Evolutionary conservation across 2,797 vertebrate species (phyloP).

Genomic region (Megaceryle alcyon): DNA sequence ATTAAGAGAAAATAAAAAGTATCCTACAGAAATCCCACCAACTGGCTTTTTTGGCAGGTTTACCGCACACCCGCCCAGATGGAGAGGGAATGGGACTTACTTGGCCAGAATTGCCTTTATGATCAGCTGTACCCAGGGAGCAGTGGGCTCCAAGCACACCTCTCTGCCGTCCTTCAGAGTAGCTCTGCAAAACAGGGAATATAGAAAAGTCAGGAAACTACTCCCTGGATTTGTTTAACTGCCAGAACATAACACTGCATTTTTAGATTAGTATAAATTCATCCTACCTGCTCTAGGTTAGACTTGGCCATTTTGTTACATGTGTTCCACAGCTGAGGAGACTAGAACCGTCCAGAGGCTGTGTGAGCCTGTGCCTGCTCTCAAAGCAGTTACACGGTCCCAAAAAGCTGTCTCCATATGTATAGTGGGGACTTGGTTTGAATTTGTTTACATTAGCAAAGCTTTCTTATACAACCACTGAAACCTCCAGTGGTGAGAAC

Average conservation of each 20-base stretch:
- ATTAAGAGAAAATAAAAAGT: background rate
- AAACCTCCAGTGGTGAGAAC: background rate
- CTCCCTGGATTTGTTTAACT: background rate
- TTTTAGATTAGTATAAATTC: background rate
- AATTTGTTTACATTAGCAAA: background rate
- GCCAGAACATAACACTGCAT: background rate
- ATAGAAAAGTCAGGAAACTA: background rate
- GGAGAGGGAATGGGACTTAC: constrained; percentile 40
- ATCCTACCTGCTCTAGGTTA: background rate
- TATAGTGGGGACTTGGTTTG: background rate
- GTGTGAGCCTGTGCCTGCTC: background rate
- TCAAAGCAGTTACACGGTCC: background rate
- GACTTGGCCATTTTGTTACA: background rate
- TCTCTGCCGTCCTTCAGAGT: constrained; percentile 54
- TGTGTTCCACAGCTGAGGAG: background rate
- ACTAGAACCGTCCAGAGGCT: background rate
- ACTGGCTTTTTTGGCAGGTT: background rate
- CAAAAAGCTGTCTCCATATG: background rate
- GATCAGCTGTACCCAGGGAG: constrained; percentile 58
- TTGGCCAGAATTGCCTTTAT: constrained; percentile 68
- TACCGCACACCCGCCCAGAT: fast-evolving
- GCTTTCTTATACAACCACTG: fast-evolving
- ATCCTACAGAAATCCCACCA: background rate
- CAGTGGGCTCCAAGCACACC: constrained; percentile 74
- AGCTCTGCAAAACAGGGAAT: constrained; percentile 57